These are phyloP conservation scores for Anthonomus grandis DNA, from an alignment of 1,140 invertebrate genomes.

Conservation along the genomic window DNA sequence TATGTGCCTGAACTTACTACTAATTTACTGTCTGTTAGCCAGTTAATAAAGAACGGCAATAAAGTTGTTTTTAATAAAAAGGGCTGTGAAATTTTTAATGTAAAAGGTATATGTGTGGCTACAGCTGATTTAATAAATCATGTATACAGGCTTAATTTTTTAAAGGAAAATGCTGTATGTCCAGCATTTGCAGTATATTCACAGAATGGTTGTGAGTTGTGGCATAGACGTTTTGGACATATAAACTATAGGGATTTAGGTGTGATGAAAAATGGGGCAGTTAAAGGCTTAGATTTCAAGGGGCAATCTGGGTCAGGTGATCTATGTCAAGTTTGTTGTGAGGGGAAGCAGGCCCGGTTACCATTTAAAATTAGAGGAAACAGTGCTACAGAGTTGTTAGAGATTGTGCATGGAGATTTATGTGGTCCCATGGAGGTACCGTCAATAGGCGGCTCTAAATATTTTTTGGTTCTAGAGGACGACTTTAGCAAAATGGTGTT, in stretches of 20 bases:
- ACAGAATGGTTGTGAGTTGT: conserved; percentile 19
- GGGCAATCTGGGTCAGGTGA: conserved; percentile 10
- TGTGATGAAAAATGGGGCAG: conserved; percentile 26
- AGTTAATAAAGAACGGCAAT: conserved; percentile 25
- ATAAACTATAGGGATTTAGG: conserved; percentile 30
- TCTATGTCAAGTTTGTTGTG: conserved; percentile 37
- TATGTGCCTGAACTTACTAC: conserved; percentile 33
- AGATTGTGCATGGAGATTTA: conserved; percentile 44
- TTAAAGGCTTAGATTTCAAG: conserved; percentile 24
- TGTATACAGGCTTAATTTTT: conserved; percentile 40
- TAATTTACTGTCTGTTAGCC: conserved; percentile 30
- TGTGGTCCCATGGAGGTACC: conserved; percentile 40
- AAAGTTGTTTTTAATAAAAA: conserved; percentile 26
- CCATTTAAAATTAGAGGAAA: conserved; percentile 32
- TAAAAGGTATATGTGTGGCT: conserved; percentile 27
- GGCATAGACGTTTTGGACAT: conserved; percentile 40
- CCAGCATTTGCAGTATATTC: too few species aligned
- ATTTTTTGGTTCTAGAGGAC: conserved; percentile 47
- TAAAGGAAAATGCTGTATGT: conserved; percentile 20
- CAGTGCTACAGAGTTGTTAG: conserved; percentile 28
- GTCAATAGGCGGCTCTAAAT: conserved; percentile 41
- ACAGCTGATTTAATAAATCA: conserved; percentile 26
- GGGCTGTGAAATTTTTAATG: conserved; percentile 27
- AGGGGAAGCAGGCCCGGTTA: conserved; percentile 40
- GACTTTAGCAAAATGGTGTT: conserved; percentile 43